Evolutionary conservation across 1,140 invertebrate species (phyloP).

Genomic region (Caerostris extrusa): DNA sequence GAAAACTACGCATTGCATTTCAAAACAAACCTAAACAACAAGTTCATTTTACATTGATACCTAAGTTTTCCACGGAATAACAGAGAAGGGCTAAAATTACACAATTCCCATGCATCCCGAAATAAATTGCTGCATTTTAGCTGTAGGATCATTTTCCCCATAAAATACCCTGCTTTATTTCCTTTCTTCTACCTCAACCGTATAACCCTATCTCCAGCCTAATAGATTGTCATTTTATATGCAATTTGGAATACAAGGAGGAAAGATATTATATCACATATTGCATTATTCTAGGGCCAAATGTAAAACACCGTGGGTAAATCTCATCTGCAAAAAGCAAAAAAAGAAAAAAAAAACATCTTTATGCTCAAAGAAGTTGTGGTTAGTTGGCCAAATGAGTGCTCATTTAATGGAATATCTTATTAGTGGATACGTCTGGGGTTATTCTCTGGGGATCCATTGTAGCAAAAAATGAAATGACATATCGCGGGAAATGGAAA

Average conservation of each 20-base stretch:
- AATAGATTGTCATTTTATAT: slow-evolving; percentile 30
- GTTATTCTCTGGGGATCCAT: neutral
- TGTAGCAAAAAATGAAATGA: slow-evolving; percentile 30
- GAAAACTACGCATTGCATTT: no score
- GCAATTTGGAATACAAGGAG: neutral
- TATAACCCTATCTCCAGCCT: neutral
- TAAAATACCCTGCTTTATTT: neutral
- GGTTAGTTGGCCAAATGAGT: neutral
- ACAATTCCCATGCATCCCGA: neutral
- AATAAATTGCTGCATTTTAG: slow-evolving; percentile 8
- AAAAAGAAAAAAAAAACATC: no score
- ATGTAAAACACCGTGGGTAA: slow-evolving; percentile 31
- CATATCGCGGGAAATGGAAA: slow-evolving; percentile 39
- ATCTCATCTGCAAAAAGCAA: neutral
- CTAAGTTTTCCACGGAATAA: neutral
- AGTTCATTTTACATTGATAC: neutral
- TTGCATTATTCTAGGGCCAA: slow-evolving; percentile 1
- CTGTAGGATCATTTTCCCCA: neutral
- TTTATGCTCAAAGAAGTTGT: neutral
- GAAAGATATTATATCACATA: slow-evolving; percentile 27
- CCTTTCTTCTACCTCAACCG: neutral
- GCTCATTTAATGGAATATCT: slow-evolving; percentile 21
- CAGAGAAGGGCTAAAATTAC: neutral
- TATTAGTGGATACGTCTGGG: slow-evolving; percentile 25
- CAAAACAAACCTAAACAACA: no score